These are phyloP conservation scores for Chiroxiphia lanceolata DNA, from an alignment of 2,797 vertebrate species.

Conservation along the genomic window DNA sequence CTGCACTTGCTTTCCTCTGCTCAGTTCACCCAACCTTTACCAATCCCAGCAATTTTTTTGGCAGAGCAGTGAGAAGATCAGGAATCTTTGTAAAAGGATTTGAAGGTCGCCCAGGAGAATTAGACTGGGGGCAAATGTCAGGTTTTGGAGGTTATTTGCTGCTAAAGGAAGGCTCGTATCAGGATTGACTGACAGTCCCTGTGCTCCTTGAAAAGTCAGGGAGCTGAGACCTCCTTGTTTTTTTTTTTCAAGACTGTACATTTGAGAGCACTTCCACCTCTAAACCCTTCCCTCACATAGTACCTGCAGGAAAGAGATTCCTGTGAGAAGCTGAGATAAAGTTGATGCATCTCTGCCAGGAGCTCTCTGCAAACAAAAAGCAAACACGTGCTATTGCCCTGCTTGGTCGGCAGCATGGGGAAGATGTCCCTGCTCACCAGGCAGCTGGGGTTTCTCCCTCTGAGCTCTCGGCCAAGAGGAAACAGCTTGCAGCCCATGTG, in stretches of 20 bases:
- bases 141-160: background rate
- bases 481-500: slow-evolving; percentile 69
- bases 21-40: background rate
- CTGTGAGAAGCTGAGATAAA: background rate
- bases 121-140: background rate
- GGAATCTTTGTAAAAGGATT: slow-evolving; percentile 15
- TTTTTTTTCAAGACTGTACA: background rate
- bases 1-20: background rate
- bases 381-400: background rate
- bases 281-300: fast-evolving
- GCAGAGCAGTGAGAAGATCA: background rate
- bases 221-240: background rate
- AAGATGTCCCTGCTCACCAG: background rate
- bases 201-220: background rate
- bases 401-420: fast-evolving
- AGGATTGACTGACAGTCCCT: background rate
- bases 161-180: background rate
- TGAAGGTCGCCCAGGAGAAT: background rate
- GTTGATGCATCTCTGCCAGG: background rate
- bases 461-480: background rate
- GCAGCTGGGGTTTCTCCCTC: background rate
- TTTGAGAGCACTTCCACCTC: background rate
- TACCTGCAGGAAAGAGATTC: background rate
- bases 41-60: background rate
- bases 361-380: background rate